Evolutionary conservation across 2,113 vertebrate species (phyloP).

Genomic region (Illadopsis cleaveri): DNA sequence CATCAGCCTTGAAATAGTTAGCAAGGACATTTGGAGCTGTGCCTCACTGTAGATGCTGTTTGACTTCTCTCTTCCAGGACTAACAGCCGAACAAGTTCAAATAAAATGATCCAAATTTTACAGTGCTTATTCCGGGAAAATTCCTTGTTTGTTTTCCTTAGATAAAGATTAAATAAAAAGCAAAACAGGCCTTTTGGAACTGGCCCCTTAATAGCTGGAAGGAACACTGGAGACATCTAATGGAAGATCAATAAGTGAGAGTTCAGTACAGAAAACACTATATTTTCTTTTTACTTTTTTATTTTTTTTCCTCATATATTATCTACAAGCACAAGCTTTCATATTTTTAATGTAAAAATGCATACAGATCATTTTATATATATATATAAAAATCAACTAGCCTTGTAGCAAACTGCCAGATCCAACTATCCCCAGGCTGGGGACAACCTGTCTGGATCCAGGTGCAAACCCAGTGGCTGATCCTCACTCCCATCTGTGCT

Average conservation of each 20-base stretch:
- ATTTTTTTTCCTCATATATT: slow-evolving; percentile 46
- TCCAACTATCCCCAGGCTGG: slow-evolving; percentile 38
- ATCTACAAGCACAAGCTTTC: slow-evolving; percentile 62
- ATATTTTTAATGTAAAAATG: slow-evolving; percentile 64
- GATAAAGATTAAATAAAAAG: background rate
- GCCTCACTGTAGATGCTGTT: background rate
- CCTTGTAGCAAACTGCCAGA: slow-evolving; percentile 43
- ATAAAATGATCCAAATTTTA: background rate
- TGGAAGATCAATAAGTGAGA: background rate
- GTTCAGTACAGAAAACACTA: background rate
- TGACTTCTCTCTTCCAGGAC: background rate
- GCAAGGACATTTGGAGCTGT: background rate
- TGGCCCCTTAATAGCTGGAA: background rate
- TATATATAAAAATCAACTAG: slow-evolving; percentile 64
- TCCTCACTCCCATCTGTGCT: background rate
- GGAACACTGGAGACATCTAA: background rate
- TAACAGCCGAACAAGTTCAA: background rate
- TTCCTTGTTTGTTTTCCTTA: background rate
- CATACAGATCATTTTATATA: slow-evolving; percentile 62
- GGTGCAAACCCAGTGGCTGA: slow-evolving; percentile 8
- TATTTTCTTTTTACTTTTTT: background rate
- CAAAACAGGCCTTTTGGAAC: background rate
- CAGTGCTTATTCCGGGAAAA: background rate
- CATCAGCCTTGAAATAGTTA: background rate
- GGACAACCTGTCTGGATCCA: slow-evolving; percentile 48